Percentiles rank a stretch among this genome's conserved stretches.
phyloP scores from a whole-genome alignment of 1,140 invertebrate genomes.

The Pachypsylla venusta region DNA sequence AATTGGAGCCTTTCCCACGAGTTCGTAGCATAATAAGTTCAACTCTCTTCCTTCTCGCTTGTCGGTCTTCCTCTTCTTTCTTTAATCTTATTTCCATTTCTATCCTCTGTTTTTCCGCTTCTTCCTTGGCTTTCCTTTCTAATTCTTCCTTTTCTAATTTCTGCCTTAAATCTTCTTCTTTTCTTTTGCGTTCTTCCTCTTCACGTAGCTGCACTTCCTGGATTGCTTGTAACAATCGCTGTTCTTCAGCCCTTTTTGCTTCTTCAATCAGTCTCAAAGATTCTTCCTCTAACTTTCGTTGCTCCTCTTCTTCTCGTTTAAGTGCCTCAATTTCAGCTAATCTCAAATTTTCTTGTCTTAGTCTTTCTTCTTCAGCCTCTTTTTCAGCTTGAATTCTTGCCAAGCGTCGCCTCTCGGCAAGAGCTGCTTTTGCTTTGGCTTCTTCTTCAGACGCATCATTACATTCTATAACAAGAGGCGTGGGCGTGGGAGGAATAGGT shows the following conservation, averaged over 20 bases:
- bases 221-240: slow-evolving; percentile 54
- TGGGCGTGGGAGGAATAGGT: background rate
- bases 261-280: slow-evolving; percentile 49
- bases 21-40: slow-evolving; percentile 72
- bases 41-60: slow-evolving; percentile 56
- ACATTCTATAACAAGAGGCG: background rate
- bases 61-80: slow-evolving; percentile 63
- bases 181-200: slow-evolving; percentile 44
- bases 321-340: slow-evolving; percentile 56
- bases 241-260: slow-evolving; percentile 53
- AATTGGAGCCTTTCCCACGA: slow-evolving; percentile 35
- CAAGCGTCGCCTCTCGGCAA: slow-evolving; percentile 65
- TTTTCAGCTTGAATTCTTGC: slow-evolving; percentile 72
- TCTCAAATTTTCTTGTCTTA: slow-evolving; percentile 51
- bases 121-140: slow-evolving; percentile 55
- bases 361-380: slow-evolving; percentile 65
- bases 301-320: slow-evolving; percentile 64
- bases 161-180: slow-evolving; percentile 49
- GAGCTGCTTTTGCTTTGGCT: slow-evolving; percentile 75
- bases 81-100: slow-evolving; percentile 57
- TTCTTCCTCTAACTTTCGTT: slow-evolving; percentile 58
- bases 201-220: slow-evolving; percentile 47
- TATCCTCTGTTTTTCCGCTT: slow-evolving; percentile 54
- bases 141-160: slow-evolving; percentile 60
- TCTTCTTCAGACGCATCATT: slow-evolving; percentile 60